Conservation (phyloP, 2,113 vertebrate species). For the Oryzias javanicus region DNA sequence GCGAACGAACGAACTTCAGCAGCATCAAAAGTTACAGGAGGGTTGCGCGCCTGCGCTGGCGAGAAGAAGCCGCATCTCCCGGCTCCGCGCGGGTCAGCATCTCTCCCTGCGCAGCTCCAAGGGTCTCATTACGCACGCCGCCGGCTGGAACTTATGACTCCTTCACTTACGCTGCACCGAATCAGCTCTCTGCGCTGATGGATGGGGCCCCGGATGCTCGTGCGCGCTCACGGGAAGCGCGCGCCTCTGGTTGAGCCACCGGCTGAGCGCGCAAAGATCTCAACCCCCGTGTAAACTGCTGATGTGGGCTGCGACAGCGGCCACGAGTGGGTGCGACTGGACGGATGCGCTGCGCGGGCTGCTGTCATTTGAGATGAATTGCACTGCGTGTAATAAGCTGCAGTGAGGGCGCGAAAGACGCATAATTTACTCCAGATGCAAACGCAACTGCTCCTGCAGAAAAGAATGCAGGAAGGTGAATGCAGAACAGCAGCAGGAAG, state of each 20-base stretch:
- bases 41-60: constrained; percentile 9
- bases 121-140: no score
- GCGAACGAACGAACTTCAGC: constrained; percentile 22
- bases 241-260: constrained; percentile 22
- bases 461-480: no score
- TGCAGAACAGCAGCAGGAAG: no score
- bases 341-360: neutral
- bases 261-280: neutral
- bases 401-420: neutral
- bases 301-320: constrained; percentile 12
- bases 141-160: constrained; percentile 38
- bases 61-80: constrained; percentile 35
- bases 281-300: neutral
- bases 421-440: neutral
- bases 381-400: neutral
- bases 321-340: constrained; percentile 16
- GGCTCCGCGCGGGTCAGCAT: constrained; percentile 40
- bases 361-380: constrained; percentile 20
- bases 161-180: constrained; percentile 18
- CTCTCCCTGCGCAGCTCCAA: neutral
- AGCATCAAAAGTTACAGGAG: constrained; percentile 44
- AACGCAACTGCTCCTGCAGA: no score
- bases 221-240: constrained; percentile 48
- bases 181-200: constrained; percentile 25
- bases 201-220: constrained; percentile 16